These are phyloP conservation scores for Argyresthia goedartella DNA, from an alignment of 2,888 invertebrate species.

Conservation along the genomic window DNA sequence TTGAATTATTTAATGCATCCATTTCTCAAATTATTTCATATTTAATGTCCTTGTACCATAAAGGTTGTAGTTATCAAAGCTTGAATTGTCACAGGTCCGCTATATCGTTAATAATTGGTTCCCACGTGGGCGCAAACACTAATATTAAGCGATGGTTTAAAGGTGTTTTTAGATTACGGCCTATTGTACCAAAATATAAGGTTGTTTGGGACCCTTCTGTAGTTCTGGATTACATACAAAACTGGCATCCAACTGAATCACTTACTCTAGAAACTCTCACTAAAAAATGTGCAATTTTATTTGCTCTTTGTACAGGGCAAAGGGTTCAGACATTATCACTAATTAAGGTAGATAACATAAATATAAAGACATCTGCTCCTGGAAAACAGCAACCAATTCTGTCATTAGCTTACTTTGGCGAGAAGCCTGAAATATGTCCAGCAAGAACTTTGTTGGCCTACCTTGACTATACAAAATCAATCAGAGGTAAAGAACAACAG, in stretches of 20 bases:
- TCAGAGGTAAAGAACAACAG: neutral
- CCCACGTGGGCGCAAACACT: neutral
- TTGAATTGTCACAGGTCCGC: neutral
- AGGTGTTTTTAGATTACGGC: neutral
- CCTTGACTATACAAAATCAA: neutral
- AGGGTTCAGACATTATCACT: neutral
- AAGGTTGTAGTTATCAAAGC: neutral
- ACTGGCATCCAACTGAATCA: neutral
- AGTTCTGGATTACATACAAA: neutral
- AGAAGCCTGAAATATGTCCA: neutral
- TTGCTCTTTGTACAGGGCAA: neutral
- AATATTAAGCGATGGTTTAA: neutral
- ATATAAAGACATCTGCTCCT: neutral
- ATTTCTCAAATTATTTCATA: neutral
- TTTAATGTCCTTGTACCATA: neutral
- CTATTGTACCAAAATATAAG: neutral
- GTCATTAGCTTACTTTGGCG: neutral
- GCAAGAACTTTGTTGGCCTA: neutral
- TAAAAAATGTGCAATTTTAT: neutral
- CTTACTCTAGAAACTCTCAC: neutral
- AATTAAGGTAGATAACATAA: neutral
- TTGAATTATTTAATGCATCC: conserved; percentile 1
- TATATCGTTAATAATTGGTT: neutral
- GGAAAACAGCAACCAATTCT: neutral
- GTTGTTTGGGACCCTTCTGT: neutral